Conservation (phyloP, 2,888 invertebrate genomes). For the Mythimna impura region DNA sequence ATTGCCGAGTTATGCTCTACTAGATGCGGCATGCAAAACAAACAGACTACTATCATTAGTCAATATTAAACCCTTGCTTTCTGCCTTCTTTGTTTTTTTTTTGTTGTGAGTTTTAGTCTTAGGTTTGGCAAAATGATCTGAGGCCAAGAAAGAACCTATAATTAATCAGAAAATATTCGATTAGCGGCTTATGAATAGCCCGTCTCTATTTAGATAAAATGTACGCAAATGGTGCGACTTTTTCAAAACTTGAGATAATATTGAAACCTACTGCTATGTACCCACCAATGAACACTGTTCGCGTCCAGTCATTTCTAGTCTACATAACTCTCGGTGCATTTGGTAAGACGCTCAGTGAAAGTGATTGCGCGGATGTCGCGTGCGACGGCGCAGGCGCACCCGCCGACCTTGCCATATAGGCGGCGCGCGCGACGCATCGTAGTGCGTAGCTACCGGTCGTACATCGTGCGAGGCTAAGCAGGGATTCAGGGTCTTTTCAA, state of each 20-base stretch:
- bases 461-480: conserved; percentile 60
- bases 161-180: not conserved
- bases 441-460: conserved; percentile 65
- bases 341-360: conserved; percentile 87
- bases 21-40: conserved; percentile 64
- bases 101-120: not conserved
- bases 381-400: conserved; percentile 79
- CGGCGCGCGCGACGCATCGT: conserved; percentile 65
- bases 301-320: conserved; percentile 57
- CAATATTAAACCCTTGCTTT: not conserved
- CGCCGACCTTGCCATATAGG: conserved; percentile 88
- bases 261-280: not conserved
- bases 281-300: not conserved
- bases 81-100: not conserved
- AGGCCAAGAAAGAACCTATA: not conserved
- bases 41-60: no score
- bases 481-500: conserved; percentile 47
- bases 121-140: not conserved
- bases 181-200: not conserved
- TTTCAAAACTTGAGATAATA: not conserved
- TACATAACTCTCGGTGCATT: conserved; percentile 75
- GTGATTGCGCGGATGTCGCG: conserved; percentile 88
- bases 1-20: conserved; percentile 61
- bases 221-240: not conserved
- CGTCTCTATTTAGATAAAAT: not conserved